These are phyloP conservation scores for Mechanitis messenoides DNA, from an alignment of 2,888 invertebrate species.

Conservation along the genomic window DNA sequence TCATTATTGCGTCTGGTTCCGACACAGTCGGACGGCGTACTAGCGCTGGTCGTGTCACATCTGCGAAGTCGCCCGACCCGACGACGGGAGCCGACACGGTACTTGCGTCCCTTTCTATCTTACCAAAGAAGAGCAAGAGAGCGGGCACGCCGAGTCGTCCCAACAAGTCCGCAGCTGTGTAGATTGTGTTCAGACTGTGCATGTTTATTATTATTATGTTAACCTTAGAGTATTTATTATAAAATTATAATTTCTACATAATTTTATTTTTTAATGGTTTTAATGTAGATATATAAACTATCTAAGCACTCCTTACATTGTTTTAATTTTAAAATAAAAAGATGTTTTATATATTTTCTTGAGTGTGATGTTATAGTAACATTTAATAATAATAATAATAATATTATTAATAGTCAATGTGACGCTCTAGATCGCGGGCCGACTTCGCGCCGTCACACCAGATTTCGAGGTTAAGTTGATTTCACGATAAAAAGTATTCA, in stretches of 20 bases:
- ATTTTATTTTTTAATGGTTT: too few relatives aligned
- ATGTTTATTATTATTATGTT: conserved; percentile 2
- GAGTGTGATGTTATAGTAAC: too few relatives aligned
- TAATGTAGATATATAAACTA: too few relatives aligned
- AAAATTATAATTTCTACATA: neutral
- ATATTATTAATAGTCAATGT: too few relatives aligned
- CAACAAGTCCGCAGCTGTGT: conserved; percentile 18
- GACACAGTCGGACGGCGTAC: neutral
- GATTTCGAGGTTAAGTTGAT: too few relatives aligned
- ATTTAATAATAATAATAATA: too few relatives aligned
- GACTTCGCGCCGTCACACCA: too few relatives aligned
- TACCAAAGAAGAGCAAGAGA: conserved; percentile 3
- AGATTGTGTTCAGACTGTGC: neutral
- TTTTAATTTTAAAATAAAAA: too few relatives aligned
- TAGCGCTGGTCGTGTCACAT: neutral
- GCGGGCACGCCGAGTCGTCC: conserved; percentile 4
- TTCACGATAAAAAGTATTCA: too few relatives aligned
- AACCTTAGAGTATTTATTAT: neutral
- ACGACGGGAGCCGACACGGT: neutral
- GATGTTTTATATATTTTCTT: too few relatives aligned
- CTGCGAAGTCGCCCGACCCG: neutral
- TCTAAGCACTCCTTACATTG: too few relatives aligned
- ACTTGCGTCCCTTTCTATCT: conserved; percentile 8
- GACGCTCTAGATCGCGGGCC: too few relatives aligned
- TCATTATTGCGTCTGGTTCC: conserved; percentile 6